Conservation (phyloP, 2,113 vertebrate genomes). For the Lepus americanus region DNA sequence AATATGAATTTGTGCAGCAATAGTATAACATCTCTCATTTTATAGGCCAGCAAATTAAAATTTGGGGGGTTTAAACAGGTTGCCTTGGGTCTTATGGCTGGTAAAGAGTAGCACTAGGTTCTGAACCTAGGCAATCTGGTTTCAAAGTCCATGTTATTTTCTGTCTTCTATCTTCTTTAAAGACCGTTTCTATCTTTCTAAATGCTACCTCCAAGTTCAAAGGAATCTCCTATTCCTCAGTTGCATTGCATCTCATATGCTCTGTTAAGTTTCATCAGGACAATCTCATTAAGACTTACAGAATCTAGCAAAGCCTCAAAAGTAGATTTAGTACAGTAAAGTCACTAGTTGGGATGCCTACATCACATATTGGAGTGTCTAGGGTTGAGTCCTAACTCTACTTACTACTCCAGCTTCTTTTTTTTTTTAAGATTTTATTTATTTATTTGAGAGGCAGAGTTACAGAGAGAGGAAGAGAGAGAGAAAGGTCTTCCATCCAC, state of each 20-base stretch:
- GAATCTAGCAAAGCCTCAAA: constrained; percentile 7
- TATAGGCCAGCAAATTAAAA: not conserved
- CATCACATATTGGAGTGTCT: no score
- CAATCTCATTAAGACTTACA: not conserved
- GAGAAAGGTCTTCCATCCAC: no score
- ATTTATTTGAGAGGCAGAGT: no score
- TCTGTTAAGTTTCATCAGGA: not conserved
- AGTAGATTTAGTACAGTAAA: not conserved
- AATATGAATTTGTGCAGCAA: not conserved
- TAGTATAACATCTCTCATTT: not conserved
- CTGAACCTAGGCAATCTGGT: not conserved
- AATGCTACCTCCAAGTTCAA: constrained; percentile 20
- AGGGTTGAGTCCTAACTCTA: no score
- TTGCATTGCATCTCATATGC: not conserved
- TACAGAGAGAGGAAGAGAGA: no score
- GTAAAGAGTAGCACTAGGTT: not conserved
- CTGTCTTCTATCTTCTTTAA: constrained; percentile 24
- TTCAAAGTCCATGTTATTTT: not conserved
- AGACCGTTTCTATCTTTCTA: not conserved
- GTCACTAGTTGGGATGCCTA: no score
- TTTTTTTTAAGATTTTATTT: no score
- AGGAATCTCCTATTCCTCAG: not conserved
- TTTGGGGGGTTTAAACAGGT: not conserved
- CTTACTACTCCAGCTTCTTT: no score
- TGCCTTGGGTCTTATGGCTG: not conserved